Evolutionary conservation across 2,797 vertebrate genomes (phyloP), one percentile per base, ranked within the genome.

Genomic region (Paguma larvata): DNA sequence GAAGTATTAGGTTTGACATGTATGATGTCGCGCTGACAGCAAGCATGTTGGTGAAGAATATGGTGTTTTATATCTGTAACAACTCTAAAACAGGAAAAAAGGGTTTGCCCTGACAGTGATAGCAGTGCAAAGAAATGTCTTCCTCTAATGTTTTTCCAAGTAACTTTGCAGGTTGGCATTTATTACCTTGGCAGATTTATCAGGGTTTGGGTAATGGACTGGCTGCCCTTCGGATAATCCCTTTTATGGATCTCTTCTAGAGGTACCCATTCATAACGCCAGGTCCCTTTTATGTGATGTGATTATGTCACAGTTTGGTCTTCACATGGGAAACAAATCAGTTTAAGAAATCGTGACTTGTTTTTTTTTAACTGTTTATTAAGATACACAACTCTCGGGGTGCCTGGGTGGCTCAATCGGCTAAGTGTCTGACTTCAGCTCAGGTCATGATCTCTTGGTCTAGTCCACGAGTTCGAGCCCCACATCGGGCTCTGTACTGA

Each of bases 81-180:
- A 79, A 1, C 91, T 94, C 16, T 94, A 79, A 97, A 93, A 72
- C 79, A 78, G 18, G 65, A 67, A 89, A 92, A 85, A 59, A 38
- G 38, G 21, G 30, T n/a, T 85, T 86, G 80, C 21, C 46, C n/a
- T 63, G n/a, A 83, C 15, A 25, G 0, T 84, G 32, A 2, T 85
- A 41, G 46, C 38, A 70, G 2, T 68, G 30, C n/a, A 70, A 63
- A 90, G 25, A 85, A 88, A 16, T 53, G 44, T 94, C 91, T 89
- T 89, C 82, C 25, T 84, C n/a, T 77, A n/a, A 6, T 85, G 12
- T 88, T 15, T 89, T 59, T 78, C 41, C 3, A 18, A 59, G 70
- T 16, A 46, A 19, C 90, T 90, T 92, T 95, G 13, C 15, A 67
- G 53, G 10, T 87, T 89, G 53, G 0, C 68, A 65, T 67, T 96